A percentile compares a stretch with the other conserved stretches of the same genome.
Evolutionary conservation across 1,140 invertebrate genomes (phyloP).

Genomic region (Neuroterus valhalla): DNA sequence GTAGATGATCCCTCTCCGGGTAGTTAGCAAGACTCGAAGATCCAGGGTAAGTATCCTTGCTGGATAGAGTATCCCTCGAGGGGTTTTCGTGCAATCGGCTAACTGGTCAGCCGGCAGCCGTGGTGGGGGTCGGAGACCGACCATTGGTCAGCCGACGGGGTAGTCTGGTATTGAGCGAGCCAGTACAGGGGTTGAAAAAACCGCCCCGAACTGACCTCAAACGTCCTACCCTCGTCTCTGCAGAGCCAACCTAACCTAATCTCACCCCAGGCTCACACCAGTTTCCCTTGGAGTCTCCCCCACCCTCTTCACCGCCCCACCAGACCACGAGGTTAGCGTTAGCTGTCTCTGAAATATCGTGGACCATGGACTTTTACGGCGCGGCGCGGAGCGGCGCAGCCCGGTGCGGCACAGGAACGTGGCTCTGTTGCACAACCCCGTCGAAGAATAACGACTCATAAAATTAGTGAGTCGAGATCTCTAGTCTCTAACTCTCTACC

Average conservation of each 20-base stretch:
- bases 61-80: constrained; percentile 70
- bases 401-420: background rate
- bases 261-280: constrained; percentile 49
- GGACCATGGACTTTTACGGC: constrained; percentile 22
- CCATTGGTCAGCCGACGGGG: constrained; percentile 72
- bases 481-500: too few relatives aligned
- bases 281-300: constrained; percentile 39
- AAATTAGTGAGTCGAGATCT: background rate
- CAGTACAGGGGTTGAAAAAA: constrained; percentile 73
- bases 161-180: constrained; percentile 72
- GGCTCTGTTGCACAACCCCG: background rate
- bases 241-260: constrained; percentile 69
- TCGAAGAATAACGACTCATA: constrained; percentile 11
- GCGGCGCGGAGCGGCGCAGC: too few relatives aligned
- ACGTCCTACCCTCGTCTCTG: constrained; percentile 74
- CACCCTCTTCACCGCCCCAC: constrained; percentile 20
- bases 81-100: constrained; percentile 71
- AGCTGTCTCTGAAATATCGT: constrained; percentile 19
- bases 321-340: constrained; percentile 23
- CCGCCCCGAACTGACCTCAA: constrained; percentile 75
- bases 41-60: constrained; percentile 64
- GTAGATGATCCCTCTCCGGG: constrained; percentile 68
- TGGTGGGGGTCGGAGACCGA: constrained; percentile 68
- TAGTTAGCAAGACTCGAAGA: constrained; percentile 71
- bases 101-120: constrained; percentile 65